Evolutionary conservation across 2,797 vertebrate species (phyloP).

Genomic region (Melopsittacus undulatus): DNA sequence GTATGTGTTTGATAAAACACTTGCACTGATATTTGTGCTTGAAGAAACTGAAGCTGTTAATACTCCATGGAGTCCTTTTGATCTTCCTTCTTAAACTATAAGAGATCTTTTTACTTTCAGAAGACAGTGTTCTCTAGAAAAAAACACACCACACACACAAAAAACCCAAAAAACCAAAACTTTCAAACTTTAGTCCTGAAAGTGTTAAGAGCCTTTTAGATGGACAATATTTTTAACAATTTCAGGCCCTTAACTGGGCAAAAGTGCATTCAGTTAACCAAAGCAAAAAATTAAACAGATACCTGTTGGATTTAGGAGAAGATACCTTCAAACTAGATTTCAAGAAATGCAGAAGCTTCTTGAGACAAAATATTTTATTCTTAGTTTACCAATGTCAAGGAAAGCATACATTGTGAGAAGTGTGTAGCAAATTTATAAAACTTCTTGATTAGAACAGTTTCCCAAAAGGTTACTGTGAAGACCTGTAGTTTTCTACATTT

Average conservation of each 20-base stretch:
- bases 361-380: not conserved
- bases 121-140: not conserved
- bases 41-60: not conserved
- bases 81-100: not conserved
- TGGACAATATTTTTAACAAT: not conserved
- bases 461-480: not conserved
- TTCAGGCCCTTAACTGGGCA: not conserved
- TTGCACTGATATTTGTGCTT: not conserved
- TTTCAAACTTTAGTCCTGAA: not conserved
- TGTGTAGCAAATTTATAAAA: not conserved
- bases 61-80: not conserved
- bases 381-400: not conserved
- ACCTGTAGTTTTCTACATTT: not conserved
- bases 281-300: not conserved
- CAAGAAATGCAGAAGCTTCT: not conserved
- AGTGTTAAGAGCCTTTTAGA: not conserved
- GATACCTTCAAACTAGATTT: not conserved
- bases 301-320: not conserved
- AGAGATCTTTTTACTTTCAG: not conserved
- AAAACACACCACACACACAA: not conserved
- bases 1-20: not conserved
- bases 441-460: not conserved
- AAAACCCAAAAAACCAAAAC: no score
- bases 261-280: not conserved
- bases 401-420: not conserved